Evolutionary conservation across 2,888 invertebrate genomes (phyloP).

Genomic region (Drosophila peninsularis): DNA sequence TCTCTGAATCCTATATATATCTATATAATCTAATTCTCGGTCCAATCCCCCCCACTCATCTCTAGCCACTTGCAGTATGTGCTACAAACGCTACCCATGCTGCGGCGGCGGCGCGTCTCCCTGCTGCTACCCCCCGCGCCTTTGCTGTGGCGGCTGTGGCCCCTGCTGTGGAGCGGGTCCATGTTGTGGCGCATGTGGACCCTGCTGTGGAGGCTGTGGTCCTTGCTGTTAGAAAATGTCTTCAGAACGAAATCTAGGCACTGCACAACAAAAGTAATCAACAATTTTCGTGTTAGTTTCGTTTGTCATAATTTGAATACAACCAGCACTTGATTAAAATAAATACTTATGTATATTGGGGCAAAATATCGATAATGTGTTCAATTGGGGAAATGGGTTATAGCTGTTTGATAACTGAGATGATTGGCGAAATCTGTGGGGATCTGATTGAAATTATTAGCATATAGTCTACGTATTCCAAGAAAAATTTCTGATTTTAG

Average conservation of each 20-base stretch:
- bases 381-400: too few relatives aligned
- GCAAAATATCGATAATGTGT: too few relatives aligned
- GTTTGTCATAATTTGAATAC: not conserved
- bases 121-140: not conserved
- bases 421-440: too few relatives aligned
- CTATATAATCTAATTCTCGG: too few relatives aligned
- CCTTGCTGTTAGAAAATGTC: conserved; percentile 10
- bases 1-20: not conserved
- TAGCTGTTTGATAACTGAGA: too few relatives aligned
- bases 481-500: too few relatives aligned
- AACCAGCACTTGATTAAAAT: not conserved
- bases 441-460: too few relatives aligned
- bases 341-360: not conserved
- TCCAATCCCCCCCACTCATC: too few relatives aligned
- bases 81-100: conserved; percentile 10
- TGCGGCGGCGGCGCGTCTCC: conserved; percentile 6
- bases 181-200: conserved; percentile 13
- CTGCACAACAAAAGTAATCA: not conserved
- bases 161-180: conserved; percentile 27
- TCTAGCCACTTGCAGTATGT: not conserved
- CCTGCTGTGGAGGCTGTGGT: conserved; percentile 1
- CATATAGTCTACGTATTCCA: too few relatives aligned
- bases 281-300: not conserved
- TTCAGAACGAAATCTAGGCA: conserved; percentile 20
- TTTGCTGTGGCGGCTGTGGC: conserved; percentile 18